Evolutionary conservation across 2,888 invertebrate species (phyloP).

Genomic region (Melitaea athalia): DNA sequence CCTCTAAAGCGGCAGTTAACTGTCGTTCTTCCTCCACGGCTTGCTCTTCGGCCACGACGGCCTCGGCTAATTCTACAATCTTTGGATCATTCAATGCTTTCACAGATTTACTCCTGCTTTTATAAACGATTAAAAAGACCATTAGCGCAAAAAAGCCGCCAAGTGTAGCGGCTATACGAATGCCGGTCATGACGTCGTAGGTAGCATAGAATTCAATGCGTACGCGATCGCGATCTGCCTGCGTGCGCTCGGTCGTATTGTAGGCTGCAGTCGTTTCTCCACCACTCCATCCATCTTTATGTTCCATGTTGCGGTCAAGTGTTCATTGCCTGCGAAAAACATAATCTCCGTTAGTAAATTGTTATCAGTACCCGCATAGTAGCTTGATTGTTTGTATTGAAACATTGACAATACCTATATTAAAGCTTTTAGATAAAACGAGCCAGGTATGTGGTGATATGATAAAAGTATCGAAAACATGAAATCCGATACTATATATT

Average conservation of each 20-base stretch:
- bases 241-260: slow-evolving; percentile 67
- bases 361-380: slow-evolving; percentile 7
- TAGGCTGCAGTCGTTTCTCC: slow-evolving; percentile 62
- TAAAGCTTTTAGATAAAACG: slow-evolving; percentile 41
- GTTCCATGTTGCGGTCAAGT: slow-evolving; percentile 76
- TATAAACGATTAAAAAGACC: slow-evolving; percentile 95
- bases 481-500: not conserved
- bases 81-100: slow-evolving; percentile 90
- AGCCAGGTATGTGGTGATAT: slow-evolving; percentile 40
- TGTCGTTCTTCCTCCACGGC: slow-evolving; percentile 88
- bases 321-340: slow-evolving; percentile 72
- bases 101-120: slow-evolving; percentile 90
- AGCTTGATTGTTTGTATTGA: not conserved
- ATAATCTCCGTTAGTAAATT: slow-evolving; percentile 14
- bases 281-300: slow-evolving; percentile 70
- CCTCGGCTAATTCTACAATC: slow-evolving; percentile 89
- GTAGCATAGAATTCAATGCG: slow-evolving; percentile 93
- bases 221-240: slow-evolving; percentile 85
- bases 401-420: slow-evolving; percentile 7
- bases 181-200: slow-evolving; percentile 96
- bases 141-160: slow-evolving; percentile 96
- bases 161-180: slow-evolving; percentile 94
- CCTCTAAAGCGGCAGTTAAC: slow-evolving; percentile 88
- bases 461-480: slow-evolving; percentile 16
- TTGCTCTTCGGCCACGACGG: slow-evolving; percentile 86